phyloP scores from a whole-genome alignment of 2,797 vertebrate species.

The Odontamblyopus lacepedii region DNA sequence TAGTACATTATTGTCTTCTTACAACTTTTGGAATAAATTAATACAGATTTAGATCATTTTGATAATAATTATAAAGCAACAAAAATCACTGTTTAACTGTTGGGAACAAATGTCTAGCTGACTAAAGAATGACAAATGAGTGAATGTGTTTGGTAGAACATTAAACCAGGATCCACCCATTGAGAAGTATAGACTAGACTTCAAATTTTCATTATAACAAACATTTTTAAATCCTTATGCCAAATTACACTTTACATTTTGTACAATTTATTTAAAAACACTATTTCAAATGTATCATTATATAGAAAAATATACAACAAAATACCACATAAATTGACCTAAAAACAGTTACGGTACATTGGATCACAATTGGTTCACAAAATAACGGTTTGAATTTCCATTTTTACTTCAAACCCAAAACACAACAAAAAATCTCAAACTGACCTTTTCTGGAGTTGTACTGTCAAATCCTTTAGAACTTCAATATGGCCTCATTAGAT shows the following conservation, averaged over 20 bases:
- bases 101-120: too few species aligned
- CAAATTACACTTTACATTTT: too few species aligned
- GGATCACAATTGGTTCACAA: not conserved
- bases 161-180: too few species aligned
- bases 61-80: not conserved
- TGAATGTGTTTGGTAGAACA: too few species aligned
- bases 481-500: conserved; percentile 35
- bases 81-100: conserved; percentile 5
- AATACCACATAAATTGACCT: not conserved
- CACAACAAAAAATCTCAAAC: conserved; percentile 18
- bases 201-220: too few species aligned
- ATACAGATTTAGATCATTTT: too few species aligned
- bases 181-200: too few species aligned
- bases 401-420: conserved; percentile 26
- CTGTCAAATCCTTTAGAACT: conserved; percentile 35
- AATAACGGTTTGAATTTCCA: not conserved
- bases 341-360: not conserved
- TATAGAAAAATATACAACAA: too few species aligned
- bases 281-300: too few species aligned
- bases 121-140: too few species aligned
- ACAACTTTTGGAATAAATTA: not conserved
- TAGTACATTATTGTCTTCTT: not conserved
- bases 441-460: conserved; percentile 57
- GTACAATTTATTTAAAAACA: too few species aligned
- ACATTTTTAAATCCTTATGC: too few species aligned